Evolutionary conservation across 2,797 vertebrate species (phyloP).

Genomic region (Jordanella pulchra): DNA sequence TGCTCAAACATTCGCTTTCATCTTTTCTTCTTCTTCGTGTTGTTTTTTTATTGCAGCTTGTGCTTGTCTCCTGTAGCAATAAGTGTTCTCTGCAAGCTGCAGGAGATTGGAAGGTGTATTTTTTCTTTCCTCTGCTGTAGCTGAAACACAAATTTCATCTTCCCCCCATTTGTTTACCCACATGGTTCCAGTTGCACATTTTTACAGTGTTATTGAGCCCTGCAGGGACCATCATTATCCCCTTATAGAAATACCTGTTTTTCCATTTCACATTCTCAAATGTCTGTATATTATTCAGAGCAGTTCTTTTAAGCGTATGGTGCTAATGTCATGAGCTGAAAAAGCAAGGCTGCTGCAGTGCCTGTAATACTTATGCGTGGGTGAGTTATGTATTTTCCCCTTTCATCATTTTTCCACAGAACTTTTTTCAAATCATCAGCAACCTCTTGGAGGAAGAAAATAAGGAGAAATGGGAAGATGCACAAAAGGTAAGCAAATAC

Average conservation of each 20-base stretch:
- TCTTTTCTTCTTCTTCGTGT: conserved; percentile 38
- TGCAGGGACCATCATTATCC: conserved; percentile 40
- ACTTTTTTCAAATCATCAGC: conserved; percentile 99
- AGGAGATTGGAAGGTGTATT: conserved; percentile 63
- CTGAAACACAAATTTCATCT: conserved; percentile 47
- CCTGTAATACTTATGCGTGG: conserved; percentile 52
- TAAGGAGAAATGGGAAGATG: conserved; percentile 98
- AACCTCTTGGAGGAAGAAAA: conserved; percentile 99
- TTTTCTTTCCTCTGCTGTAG: conserved; percentile 30
- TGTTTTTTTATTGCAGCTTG: conserved; percentile 63
- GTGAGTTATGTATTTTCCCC: conserved; percentile 53
- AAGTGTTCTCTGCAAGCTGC: conserved; percentile 57
- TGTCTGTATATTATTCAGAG: conserved; percentile 42
- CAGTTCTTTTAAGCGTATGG: conserved; percentile 17
- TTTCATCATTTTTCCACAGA: conserved; percentile 80
- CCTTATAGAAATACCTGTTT: conserved; percentile 36
- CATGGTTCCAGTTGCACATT: conserved; percentile 35
- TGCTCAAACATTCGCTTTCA: conserved; percentile 74
- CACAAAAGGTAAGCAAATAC: conserved; percentile 89
- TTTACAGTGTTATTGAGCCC: conserved; percentile 40
- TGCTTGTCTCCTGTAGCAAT: conserved; percentile 53
- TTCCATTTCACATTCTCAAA: conserved; percentile 22
- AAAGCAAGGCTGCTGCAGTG: conserved; percentile 50
- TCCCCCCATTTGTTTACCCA: conserved; percentile 37
- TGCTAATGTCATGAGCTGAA: conserved; percentile 51